phyloP scores from a whole-genome alignment of 1,140 invertebrate species.

The Bombus affinis region DNA sequence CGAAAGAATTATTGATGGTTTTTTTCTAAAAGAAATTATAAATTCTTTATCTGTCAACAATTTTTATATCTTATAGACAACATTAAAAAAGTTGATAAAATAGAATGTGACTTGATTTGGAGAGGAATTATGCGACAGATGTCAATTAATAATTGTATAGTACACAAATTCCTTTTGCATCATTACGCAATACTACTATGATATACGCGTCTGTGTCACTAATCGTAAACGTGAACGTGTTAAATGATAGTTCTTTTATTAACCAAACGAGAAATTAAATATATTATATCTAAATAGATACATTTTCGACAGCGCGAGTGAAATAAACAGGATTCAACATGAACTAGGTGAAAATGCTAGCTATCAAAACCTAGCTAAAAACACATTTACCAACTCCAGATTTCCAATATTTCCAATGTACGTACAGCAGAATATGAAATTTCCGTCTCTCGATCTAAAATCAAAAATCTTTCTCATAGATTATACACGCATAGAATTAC shows the following conservation, averaged over 20 bases:
- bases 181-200: too few species aligned
- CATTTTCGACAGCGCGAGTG: background rate
- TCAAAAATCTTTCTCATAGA: slow-evolving; percentile 25
- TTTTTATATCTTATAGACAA: background rate
- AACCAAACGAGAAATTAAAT: background rate
- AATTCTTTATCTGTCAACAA: background rate
- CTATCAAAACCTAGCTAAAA: background rate
- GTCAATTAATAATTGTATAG: too few species aligned
- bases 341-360: too few species aligned
- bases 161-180: too few species aligned
- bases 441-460: background rate
- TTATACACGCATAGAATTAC: slow-evolving; percentile 35
- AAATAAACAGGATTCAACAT: too few species aligned
- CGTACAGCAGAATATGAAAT: background rate
- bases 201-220: too few species aligned
- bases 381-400: background rate
- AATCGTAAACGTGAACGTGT: too few species aligned
- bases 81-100: background rate
- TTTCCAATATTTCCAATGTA: background rate
- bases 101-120: background rate
- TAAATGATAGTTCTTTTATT: background rate
- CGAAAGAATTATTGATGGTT: background rate
- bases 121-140: background rate
- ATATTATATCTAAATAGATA: background rate
- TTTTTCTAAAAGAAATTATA: background rate